phyloP scores from a whole-genome alignment of 2,888 invertebrate genomes.

The Masnerella sp. region DNA sequence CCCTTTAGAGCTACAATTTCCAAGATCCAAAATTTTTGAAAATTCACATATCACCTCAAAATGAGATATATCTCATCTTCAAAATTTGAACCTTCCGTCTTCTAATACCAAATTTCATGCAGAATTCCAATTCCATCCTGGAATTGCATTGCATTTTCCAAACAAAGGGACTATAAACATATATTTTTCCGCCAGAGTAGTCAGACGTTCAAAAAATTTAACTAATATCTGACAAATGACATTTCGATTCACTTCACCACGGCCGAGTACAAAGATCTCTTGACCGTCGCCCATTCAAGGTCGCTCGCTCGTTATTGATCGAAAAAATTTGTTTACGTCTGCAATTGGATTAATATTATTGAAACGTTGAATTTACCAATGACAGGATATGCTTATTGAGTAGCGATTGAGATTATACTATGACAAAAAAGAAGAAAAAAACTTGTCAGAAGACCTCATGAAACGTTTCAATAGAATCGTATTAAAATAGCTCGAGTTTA shows the following conservation, averaged over 20 bases:
- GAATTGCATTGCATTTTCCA: too few relatives aligned
- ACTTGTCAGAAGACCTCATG: background rate
- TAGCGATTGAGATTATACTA: background rate
- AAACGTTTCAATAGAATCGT: constrained; percentile 11
- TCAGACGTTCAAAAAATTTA: background rate
- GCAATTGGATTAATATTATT: constrained; percentile 2
- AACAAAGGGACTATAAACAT: too few relatives aligned
- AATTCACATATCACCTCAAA: too few relatives aligned
- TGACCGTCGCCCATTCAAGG: constrained; percentile 18
- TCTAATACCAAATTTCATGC: too few relatives aligned
- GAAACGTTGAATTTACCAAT: constrained; percentile 7
- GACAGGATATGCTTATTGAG: constrained; percentile 14
- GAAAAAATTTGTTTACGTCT: constrained; percentile 13
- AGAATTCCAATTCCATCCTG: too few relatives aligned
- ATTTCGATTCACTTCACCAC: constrained; percentile 11
- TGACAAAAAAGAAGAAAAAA: constrained; percentile 10
- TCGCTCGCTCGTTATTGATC: constrained; percentile 7
- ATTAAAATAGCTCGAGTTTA: too few relatives aligned
- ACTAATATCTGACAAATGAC: constrained; percentile 14
- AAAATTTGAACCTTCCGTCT: too few relatives aligned
- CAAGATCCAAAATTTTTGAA: too few relatives aligned
- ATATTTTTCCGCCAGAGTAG: too few relatives aligned
- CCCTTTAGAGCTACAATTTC: too few relatives aligned
- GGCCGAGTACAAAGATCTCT: constrained; percentile 7
- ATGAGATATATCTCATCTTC: too few relatives aligned